Conservation (phyloP, 2,113 vertebrate genomes). For the Pituophis catenifer region DNA sequence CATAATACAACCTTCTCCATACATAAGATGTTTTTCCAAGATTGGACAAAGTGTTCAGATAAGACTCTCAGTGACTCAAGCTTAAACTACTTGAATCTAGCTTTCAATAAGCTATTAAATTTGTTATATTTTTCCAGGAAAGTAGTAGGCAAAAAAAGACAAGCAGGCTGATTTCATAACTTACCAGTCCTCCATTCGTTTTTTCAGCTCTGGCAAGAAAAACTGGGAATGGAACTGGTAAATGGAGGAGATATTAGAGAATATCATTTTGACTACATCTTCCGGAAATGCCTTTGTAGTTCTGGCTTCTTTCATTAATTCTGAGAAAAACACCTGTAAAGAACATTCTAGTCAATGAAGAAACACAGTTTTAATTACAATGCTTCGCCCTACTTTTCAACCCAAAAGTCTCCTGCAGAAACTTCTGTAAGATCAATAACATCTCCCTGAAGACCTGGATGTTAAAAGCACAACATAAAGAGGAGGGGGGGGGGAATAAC, state of each 20-base stretch:
- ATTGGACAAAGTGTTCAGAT: background rate
- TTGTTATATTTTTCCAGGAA: background rate
- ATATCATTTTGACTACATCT: slow-evolving; percentile 83
- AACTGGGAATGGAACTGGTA: slow-evolving; percentile 85
- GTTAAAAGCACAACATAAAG: background rate
- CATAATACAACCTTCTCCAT: background rate
- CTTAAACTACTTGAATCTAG: background rate
- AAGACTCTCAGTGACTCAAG: background rate
- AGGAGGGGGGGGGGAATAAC: too few relatives aligned
- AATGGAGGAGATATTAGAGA: slow-evolving; percentile 89
- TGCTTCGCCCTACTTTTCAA: background rate
- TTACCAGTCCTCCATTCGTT: slow-evolving; percentile 80
- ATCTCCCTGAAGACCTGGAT: too few relatives aligned
- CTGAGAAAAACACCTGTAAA: slow-evolving; percentile 79
- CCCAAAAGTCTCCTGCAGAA: background rate
- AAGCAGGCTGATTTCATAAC: slow-evolving; percentile 3
- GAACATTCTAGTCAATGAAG: background rate
- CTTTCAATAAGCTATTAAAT: background rate
- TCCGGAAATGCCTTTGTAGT: slow-evolving; percentile 76
- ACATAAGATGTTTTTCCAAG: background rate
- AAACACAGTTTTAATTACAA: background rate
- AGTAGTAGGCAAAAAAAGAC: accelerated
- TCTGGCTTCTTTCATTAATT: slow-evolving; percentile 77
- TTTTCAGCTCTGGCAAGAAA: slow-evolving; percentile 83
- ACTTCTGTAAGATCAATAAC: background rate